Base-by-base conservation (phyloP, 2,113 vertebrate genomes). In the Oophaga pumilio region DNA sequence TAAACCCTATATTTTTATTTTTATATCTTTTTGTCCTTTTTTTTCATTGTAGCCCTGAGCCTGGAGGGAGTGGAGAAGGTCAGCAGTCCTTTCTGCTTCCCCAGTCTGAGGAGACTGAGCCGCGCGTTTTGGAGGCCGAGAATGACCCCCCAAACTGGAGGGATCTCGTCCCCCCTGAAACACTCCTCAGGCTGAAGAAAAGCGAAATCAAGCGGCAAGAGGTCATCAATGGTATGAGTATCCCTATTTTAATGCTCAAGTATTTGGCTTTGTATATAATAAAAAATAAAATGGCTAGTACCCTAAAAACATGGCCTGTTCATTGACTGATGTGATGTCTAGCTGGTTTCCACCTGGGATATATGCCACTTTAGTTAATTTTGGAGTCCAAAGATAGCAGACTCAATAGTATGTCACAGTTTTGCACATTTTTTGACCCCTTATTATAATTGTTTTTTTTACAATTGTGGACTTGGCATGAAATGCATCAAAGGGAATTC, bases 191-290 rank as follows among this genome's bases (percentile, higher is more conserved):
- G 87, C 95, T 98, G 89, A 93, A 90, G 92, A 97, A 97, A 93
- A 96, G 93, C 89, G 96, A 97, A 91, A 94, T 91, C 88, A 97
- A 98, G 92, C 94, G 97, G 87, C 97, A 98, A 88, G 97, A 97
- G 89, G 96, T 98, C 89, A 97, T 98, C 89, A 98, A 97, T 0
- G 97, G 97, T 96, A 91, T 89, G 90, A 12, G 7, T 17, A 0
- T 2, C 1, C 0, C 17, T 0, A 2, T n/a, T 24, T 79, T 24
- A 13, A 2, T 57, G 50, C 14, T 56, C 53, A 56, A 56, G 53
- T 56, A 56, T 9, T 56, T 56, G 53, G 12, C 53, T 9, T 13
- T 43, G 33, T 43, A 43, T 43, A 43, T 1, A 11, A 56, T 56
- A 56, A 9, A 56, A 56, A 11, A 56, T 1, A 10, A 12, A 56